Base-by-base conservation (phyloP, 2,888 invertebrate species). In the Epinotia ramella region DNA sequence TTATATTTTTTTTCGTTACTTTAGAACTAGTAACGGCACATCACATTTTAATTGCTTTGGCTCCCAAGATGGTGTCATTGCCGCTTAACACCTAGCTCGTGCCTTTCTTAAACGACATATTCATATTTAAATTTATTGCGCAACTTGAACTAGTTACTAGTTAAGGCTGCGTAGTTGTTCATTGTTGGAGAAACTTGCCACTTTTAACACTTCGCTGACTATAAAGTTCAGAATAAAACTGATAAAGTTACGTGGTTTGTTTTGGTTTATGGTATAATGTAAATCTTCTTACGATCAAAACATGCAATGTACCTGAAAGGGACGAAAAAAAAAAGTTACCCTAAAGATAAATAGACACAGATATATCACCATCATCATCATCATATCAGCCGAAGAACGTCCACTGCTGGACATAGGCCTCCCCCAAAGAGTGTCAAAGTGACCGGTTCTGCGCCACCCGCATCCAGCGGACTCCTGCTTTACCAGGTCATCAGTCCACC, bases 81-180 rank as follows among this genome's bases (percentile, higher is more conserved):
- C 60, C 71, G 60, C 78, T 83, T 84, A 84, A 83, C 83, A 81
- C 82, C 69, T 65, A 81, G 79, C 83, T 82, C 83, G 84, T 83
- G 79, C 82, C 83, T 71, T 78, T 77, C 83, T 83, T 82, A 84
- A 90, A 88, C 88, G 91, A 91, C 90, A 92, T 89, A 91, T 91
- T 92, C 91, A 89, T 90, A 91, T 89, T 91, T 88, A 90, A 92
- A 92, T 92, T 92, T 92, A 92, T 89, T 88, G 84, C 85, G 66
- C 84, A 91, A 92, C 88, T 92, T 91, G 60, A 81, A 86, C 88
- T 91, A 91, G 91, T 91, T 90, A 86, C 88, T 91, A 91, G 91
- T 91, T 90, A 88, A 82, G 85, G 83, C 84, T 79, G 81, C 82
- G 89, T 88, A 86, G 84, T 87, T 86, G 82, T 78, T 81, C 87